phyloP scores from a whole-genome alignment of 1,140 invertebrate species.

The Aphelinus certus region DNA sequence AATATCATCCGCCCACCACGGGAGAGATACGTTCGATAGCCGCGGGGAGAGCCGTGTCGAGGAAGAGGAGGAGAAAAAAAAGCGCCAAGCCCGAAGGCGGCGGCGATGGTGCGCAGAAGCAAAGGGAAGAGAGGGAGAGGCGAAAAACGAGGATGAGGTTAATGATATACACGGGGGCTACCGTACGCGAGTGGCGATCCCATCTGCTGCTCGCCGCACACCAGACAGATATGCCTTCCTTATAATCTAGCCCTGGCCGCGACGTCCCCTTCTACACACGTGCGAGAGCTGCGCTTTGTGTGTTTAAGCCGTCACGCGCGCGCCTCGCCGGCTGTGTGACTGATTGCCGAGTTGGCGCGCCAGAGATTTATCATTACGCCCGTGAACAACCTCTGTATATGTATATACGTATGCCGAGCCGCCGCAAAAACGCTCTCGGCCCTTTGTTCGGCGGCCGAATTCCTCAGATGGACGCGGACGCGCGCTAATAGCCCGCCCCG shows the following conservation, averaged over 20 bases:
- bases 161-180: slow-evolving; percentile 63
- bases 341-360: slow-evolving; percentile 14
- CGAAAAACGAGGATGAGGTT: slow-evolving; percentile 64
- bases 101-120: too few species aligned
- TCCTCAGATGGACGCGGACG: slow-evolving; percentile 12
- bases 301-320: slow-evolving; percentile 26
- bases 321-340: slow-evolving; percentile 13
- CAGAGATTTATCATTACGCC: slow-evolving; percentile 29
- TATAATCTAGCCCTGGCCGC: slow-evolving; percentile 29
- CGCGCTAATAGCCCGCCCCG: background rate
- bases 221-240: slow-evolving; percentile 18
- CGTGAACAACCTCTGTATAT: background rate
- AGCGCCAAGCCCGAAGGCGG: too few species aligned
- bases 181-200: slow-evolving; percentile 53
- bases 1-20: too few species aligned
- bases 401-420: background rate
- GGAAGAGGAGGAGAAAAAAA: too few species aligned
- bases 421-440: background rate
- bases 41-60: too few species aligned
- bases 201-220: slow-evolving; percentile 47
- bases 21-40: too few species aligned
- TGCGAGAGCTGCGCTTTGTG: slow-evolving; percentile 17
- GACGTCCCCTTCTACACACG: slow-evolving; percentile 13
- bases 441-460: background rate
- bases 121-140: slow-evolving; percentile 24